phyloP scores from a whole-genome alignment of 2,797 vertebrate species.

The Moxostoma hubbsi region DNA sequence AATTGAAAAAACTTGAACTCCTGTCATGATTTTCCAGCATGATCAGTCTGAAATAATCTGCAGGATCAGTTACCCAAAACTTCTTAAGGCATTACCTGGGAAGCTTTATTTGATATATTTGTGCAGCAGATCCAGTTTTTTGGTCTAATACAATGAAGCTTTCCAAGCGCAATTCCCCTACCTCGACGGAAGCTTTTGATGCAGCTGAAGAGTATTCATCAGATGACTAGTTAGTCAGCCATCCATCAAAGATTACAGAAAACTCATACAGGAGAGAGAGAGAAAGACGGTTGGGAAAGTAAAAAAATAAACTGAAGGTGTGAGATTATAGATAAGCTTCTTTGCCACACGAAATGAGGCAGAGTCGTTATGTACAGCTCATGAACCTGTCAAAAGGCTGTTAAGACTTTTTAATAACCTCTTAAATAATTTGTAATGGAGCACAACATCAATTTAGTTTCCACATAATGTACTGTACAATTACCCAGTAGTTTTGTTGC shows the following conservation, averaged over 20 bases:
- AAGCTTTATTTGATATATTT: conserved; percentile 20
- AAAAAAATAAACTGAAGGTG: neutral
- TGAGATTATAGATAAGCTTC: neutral
- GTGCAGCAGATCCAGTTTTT: conserved; percentile 6
- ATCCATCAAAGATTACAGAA: conserved; percentile 29
- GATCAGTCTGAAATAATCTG: conserved; percentile 16
- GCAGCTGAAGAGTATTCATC: conserved; percentile 48
- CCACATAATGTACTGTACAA: conserved; percentile 1
- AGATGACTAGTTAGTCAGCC: conserved; percentile 23
- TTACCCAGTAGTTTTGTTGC: neutral
- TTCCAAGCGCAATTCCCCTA: conserved; percentile 22
- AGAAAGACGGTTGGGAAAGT: neutral
- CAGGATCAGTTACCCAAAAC: conserved; percentile 14
- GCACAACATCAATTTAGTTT: neutral
- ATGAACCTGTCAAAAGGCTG: neutral
- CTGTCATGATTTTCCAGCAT: neutral
- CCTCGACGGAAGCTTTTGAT: conserved; percentile 25
- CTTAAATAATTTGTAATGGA: conserved; percentile 9
- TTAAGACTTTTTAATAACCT: neutral
- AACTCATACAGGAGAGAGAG: conserved; percentile 21
- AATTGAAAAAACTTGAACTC: no score
- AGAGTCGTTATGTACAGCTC: neutral
- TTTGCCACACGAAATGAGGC: neutral
- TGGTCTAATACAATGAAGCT: conserved; percentile 38
- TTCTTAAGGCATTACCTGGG: neutral